Conservation (phyloP, 2,888 invertebrate genomes). For the Xanthia icteritia region DNA sequence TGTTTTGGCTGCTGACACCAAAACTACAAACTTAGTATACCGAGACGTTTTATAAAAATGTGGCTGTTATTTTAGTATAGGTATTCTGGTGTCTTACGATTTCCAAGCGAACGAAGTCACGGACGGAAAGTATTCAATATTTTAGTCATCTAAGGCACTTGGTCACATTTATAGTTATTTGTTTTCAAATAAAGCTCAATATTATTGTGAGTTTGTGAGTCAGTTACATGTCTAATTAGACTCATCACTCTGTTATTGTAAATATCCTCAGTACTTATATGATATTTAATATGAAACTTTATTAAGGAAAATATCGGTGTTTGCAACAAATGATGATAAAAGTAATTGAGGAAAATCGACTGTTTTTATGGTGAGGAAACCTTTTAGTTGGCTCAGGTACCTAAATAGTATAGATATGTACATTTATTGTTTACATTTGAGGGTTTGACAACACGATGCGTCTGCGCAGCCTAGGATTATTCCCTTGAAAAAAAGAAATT, state of each 20-base stretch:
- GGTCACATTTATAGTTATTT: neutral
- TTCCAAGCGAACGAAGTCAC: no score
- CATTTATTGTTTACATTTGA: neutral
- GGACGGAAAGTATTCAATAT: neutral
- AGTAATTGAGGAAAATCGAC: neutral
- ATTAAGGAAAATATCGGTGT: slow-evolving; percentile 1
- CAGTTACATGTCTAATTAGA: neutral
- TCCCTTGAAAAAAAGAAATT: neutral
- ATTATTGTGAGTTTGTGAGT: neutral
- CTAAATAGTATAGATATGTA: neutral
- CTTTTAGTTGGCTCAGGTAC: neutral
- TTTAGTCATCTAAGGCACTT: neutral
- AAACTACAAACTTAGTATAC: no score
- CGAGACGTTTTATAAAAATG: no score
- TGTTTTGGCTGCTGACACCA: no score
- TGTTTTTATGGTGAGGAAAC: neutral
- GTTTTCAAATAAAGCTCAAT: neutral
- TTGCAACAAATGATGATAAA: neutral
- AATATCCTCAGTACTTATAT: neutral
- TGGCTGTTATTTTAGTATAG: no score
- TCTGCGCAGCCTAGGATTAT: neutral
- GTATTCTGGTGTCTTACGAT: no score
- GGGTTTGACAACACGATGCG: neutral
- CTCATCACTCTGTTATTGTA: neutral
- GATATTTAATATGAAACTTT: neutral